A percentile compares a stretch with the other conserved stretches of the same genome.
Evolutionary conservation across 2,888 invertebrate species (phyloP).

Genomic region (Himalopsyche tibetana): DNA sequence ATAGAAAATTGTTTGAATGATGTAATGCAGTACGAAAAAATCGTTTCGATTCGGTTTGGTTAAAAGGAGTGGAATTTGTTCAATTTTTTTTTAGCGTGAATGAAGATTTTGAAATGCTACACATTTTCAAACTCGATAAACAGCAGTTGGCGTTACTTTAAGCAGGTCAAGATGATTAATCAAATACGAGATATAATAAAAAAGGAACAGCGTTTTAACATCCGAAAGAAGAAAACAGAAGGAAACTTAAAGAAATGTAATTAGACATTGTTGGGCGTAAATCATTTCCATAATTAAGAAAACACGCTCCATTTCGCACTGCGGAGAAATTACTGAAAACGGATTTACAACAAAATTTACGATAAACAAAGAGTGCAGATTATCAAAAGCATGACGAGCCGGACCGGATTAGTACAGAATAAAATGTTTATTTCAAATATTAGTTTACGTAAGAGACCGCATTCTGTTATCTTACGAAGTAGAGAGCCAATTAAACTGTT

Average conservation of each 20-base stretch:
- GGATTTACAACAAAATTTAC: background rate
- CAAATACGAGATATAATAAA: background rate
- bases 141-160: background rate
- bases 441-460: too few species aligned
- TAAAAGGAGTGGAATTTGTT: background rate
- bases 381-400: background rate
- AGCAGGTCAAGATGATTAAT: slow-evolving; percentile 18
- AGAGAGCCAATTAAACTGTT: too few species aligned
- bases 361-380: slow-evolving; percentile 23
- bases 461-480: too few species aligned
- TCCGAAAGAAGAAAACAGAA: slow-evolving; percentile 22
- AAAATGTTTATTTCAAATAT: background rate
- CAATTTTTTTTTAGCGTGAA: background rate
- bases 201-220: background rate
- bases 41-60: background rate
- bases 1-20: too few species aligned
- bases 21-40: too few species aligned
- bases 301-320: slow-evolving; percentile 35
- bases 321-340: slow-evolving; percentile 34
- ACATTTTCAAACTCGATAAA: background rate
- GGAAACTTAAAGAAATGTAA: background rate
- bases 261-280: slow-evolving; percentile 20
- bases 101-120: slow-evolving; percentile 25
- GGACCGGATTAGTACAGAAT: background rate
- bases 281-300: slow-evolving; percentile 33